Base-by-base conservation (phyloP, 2,113 vertebrate species). In the Epinephelus fuscoguttatus region DNA sequence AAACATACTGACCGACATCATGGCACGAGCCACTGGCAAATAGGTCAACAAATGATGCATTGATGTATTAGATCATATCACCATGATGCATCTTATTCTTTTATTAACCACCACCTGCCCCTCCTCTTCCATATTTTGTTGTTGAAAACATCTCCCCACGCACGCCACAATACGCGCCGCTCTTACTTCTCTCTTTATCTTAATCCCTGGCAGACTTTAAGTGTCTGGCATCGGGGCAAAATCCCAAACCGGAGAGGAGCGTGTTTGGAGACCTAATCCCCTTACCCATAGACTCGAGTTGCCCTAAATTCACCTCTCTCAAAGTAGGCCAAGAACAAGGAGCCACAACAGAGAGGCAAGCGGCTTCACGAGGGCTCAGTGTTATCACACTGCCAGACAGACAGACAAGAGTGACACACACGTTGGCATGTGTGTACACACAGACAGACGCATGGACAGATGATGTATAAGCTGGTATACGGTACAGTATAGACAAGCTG, bases 151-250 rank as follows among this genome's bases (percentile, higher is more conserved):
- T 89, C 81, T 77, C 85, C 79, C 72, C 72, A 87, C 50, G 67
- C 76, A 33, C 82, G 71, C 76, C 84, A 90, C 90, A 93, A 91
- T 84, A 78, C 87, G 91, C 40, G 84, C 66, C 49, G 87, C 90
- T 94, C 94, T 93, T 95, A 91, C 92, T 93, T 94, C 91, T 90
- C 93, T 92, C 92, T 94, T 90, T 91, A 91, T 94, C 89, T 94
- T 96, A 95, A 95, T 96, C 95, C 93, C 70, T 88, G 92, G 93
- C 92, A 94, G 94, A 96, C 94, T 96, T 95, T 93, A 95, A 95
- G 94, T 95, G 95, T 96, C 94, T 95, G 95, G 93, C 92, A 91
- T 94, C 4, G 53, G 86, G 79, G 84, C 69, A 91, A 93, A 95
- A 94, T 95, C 94, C 94, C 86, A 93, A 95, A 94, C 93, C 91